phyloP scores from a whole-genome alignment of 2,113 vertebrate species.

The Colistium nudipinnis region DNA sequence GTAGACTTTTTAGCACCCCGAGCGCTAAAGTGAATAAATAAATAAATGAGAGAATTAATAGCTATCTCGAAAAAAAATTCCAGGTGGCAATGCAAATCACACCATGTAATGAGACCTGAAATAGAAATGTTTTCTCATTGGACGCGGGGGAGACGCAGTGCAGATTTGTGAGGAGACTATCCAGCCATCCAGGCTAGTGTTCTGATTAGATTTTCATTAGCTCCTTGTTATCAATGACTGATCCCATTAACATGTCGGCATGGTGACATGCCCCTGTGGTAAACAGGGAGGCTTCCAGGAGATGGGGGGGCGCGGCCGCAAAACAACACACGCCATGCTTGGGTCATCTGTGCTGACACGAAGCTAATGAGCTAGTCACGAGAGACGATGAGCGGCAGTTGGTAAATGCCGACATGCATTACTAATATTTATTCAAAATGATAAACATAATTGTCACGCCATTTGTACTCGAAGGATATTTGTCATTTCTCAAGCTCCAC shows the following conservation, averaged over 20 bases:
- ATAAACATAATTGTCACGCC: conserved; percentile 26
- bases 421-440: conserved; percentile 34
- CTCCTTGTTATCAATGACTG: conserved; percentile 71
- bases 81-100: conserved; percentile 26
- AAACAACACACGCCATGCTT: conserved; percentile 34
- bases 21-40: conserved; percentile 17
- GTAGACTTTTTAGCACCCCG: background rate
- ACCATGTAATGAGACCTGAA: conserved; percentile 49
- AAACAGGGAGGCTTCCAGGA: conserved; percentile 39
- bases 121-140: conserved; percentile 21
- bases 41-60: conserved; percentile 28
- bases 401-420: conserved; percentile 14
- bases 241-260: conserved; percentile 74
- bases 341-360: conserved; percentile 56
- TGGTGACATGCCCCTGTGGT: conserved; percentile 55
- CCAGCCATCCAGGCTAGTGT: conserved; percentile 48
- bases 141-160: conserved; percentile 19
- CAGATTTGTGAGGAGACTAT: conserved; percentile 40
- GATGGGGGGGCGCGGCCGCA: conserved; percentile 27
- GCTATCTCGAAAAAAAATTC: too few species aligned
- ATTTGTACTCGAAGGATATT: conserved; percentile 57
- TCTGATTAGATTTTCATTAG: conserved; percentile 77
- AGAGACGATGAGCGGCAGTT: conserved; percentile 37
- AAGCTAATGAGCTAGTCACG: conserved; percentile 59
- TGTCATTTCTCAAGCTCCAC: conserved; percentile 47